Base-by-base conservation (phyloP, 1,140 invertebrate genomes). In the Ceratina japonica region DNA sequence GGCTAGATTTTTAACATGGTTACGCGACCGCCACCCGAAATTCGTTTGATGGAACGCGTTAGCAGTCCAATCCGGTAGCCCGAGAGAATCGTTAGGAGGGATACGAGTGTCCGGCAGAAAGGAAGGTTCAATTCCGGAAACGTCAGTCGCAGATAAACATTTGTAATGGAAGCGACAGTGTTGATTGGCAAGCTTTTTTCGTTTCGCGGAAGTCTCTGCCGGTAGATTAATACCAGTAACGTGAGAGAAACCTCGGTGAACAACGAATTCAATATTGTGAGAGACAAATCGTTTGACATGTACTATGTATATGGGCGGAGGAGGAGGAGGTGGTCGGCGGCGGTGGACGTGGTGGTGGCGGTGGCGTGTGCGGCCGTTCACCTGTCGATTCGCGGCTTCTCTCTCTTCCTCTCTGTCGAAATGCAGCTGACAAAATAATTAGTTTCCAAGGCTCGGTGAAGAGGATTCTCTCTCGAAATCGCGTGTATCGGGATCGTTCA, bases 391-490 rank as follows among this genome's bases (percentile, higher is more conserved):
- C 70, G 72, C 54, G 61, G 51, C 59, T 54, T 54, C 12, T 49
- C 37, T 44, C 37, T 44, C 37, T 44, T 10, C 64, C 61, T 74
- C 66, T 66, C 71, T 58, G 82, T 84, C 82, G 83, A 85, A 85
- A 81, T 58, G 82, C 82, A 84, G 84, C 84, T 85, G 84, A 85
- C 84, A 84, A 85, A 85, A 85, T 85, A 85, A 85, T 85, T 85
- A 85, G 83, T 85, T 85, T 85, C 84, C 83, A 81, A 81, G 84
- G 79, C 74, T 82, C 68, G 68, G 52, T 62, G 56, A 65, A 71
- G 31, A 84, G 79, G 64, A 81, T 81, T 74, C 79, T 65, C 78
- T 71, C 66, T 85, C 75, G 64, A 20, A 85, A 85, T 84, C 82
- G 83, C 79, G 84, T 82, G 83, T 82, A 69, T 63, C 75, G 83